Conservation (phyloP, 2,113 vertebrate species). For the Cisticola juncidis region DNA sequence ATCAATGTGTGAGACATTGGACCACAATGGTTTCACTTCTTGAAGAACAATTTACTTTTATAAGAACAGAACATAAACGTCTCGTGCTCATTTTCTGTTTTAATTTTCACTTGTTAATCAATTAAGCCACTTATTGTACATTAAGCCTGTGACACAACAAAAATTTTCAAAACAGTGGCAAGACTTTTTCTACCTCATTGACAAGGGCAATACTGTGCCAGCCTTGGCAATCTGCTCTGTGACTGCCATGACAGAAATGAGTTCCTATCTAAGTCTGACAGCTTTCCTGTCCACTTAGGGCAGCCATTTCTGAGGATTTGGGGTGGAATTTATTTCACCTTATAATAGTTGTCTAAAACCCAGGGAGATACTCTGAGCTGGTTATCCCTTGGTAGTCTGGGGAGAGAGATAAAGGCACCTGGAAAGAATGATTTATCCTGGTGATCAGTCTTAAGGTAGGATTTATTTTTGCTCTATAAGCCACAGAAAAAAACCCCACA, state of each 20-base stretch:
- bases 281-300: neutral
- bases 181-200: neutral
- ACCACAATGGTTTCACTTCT: neutral
- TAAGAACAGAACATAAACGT: neutral
- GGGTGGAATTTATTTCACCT: neutral
- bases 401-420: neutral
- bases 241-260: neutral
- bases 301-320: neutral
- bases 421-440: neutral
- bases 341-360: neutral
- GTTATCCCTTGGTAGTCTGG: neutral
- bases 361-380: neutral
- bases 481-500: neutral
- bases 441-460: neutral
- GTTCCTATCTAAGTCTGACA: neutral
- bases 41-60: neutral
- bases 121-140: fast-evolving
- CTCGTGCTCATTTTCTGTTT: neutral
- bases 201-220: neutral
- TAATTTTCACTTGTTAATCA: neutral
- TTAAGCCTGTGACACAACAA: neutral
- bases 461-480: neutral
- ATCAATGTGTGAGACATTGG: neutral
- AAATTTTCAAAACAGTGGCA: neutral
- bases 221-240: neutral